Conservation (phyloP, 2,113 vertebrate genomes). For the Salvator merianae region DNA sequence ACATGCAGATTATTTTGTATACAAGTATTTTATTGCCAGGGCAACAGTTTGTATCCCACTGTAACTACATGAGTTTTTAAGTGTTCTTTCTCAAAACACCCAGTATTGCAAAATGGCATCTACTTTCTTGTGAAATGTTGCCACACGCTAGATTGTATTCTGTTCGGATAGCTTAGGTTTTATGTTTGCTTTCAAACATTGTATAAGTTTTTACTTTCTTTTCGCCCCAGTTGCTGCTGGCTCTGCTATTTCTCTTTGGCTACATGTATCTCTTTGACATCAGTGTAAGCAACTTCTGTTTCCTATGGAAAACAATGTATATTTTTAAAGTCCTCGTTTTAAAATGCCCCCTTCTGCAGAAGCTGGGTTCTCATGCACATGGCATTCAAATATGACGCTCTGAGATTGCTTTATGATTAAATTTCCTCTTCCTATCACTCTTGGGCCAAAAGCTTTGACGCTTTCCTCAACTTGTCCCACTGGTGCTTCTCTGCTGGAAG, state of each 20-base stretch:
- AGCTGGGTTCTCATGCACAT: constrained; percentile 54
- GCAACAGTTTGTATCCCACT: constrained; percentile 58
- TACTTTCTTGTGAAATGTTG: constrained; percentile 41
- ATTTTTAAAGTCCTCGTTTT: constrained; percentile 59
- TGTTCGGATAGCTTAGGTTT: neutral
- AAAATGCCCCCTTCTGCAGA: constrained; percentile 32
- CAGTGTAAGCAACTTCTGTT: constrained; percentile 57
- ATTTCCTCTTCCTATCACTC: neutral
- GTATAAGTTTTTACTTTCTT: constrained; percentile 21
- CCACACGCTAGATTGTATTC: constrained; percentile 38
- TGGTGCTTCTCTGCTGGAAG: neutral
- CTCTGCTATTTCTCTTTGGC: constrained; percentile 38
- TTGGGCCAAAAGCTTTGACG: neutral
- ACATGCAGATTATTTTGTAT: constrained; percentile 25
- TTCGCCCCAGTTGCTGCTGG: constrained; percentile 24
- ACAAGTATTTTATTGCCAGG: constrained; percentile 37
- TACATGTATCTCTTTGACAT: constrained; percentile 44
- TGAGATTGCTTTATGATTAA: neutral
- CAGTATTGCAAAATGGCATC: constrained; percentile 17
- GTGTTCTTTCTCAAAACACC: constrained; percentile 10
- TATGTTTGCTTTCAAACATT: neutral
- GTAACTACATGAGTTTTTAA: constrained; percentile 44
- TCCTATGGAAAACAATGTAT: constrained; percentile 63
- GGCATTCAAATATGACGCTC: neutral
- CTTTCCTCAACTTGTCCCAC: neutral